Conservation (phyloP, 2,113 vertebrate genomes). For the Meriones unguiculatus region DNA sequence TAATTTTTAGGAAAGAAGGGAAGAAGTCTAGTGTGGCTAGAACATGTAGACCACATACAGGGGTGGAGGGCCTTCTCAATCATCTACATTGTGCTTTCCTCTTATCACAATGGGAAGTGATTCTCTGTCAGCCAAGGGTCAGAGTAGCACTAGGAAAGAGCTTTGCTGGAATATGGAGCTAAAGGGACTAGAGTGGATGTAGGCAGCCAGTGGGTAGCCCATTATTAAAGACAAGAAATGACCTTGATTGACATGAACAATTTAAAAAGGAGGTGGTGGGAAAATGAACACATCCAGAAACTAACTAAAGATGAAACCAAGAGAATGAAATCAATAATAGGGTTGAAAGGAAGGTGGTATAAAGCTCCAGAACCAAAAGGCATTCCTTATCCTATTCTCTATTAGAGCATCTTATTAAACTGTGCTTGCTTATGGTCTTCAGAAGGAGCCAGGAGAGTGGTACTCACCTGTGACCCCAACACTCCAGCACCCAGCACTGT, state of each 20-base stretch:
- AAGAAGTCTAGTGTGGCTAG: not conserved
- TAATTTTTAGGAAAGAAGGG: not conserved
- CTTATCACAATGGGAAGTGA: not conserved
- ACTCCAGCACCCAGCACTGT: not conserved
- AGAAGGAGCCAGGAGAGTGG: not conserved
- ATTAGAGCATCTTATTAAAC: not conserved
- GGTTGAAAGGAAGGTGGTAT: not conserved
- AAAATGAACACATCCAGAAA: not conserved
- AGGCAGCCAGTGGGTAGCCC: not conserved
- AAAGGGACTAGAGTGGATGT: not conserved
- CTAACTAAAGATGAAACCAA: not conserved
- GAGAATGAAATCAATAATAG: not conserved
- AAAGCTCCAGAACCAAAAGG: not conserved
- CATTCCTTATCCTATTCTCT: not conserved
- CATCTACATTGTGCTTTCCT: not conserved
- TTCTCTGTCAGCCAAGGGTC: not conserved
- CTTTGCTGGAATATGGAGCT: not conserved
- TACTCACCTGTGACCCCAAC: not conserved
- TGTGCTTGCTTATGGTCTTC: not conserved
- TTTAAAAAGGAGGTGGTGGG: conserved; percentile 1
- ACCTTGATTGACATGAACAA: not conserved
- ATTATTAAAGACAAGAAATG: not conserved
- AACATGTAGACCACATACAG: not conserved
- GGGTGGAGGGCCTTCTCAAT: not conserved
- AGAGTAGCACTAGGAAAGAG: not conserved